Percentiles rank a stretch among this genome's conserved stretches.
Conservation (phyloP, 2,797 vertebrate species). For the Taenioides sp. region DNA sequence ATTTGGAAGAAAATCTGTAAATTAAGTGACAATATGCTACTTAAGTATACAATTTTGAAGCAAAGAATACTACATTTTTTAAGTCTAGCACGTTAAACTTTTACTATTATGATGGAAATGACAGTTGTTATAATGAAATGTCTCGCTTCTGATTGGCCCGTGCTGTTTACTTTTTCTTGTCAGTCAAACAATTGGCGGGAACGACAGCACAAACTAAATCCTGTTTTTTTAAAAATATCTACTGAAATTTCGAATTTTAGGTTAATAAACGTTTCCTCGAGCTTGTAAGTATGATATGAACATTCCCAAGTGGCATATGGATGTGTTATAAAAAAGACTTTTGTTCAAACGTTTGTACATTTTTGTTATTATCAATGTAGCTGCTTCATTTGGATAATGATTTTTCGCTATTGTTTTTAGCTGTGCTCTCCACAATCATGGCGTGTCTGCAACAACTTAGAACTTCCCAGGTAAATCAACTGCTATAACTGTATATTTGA, state of each 20-base stretch:
- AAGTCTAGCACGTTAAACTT: background rate
- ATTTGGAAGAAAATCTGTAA: background rate
- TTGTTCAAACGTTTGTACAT: background rate
- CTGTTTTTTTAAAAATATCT: background rate
- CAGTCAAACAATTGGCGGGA: constrained; percentile 38
- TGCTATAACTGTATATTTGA: background rate
- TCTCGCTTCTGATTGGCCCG: constrained; percentile 36
- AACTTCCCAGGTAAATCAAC: constrained; percentile 63
- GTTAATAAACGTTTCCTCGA: background rate
- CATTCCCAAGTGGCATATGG: too few species aligned
- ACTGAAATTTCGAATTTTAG: background rate
- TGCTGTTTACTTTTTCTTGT: background rate
- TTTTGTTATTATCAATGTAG: background rate
- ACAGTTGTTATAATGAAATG: background rate
- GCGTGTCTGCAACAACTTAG: constrained; percentile 61
- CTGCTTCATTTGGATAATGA: background rate
- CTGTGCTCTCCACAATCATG: constrained; percentile 46
- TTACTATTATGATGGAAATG: background rate
- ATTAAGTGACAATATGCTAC: background rate
- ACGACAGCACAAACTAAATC: background rate
- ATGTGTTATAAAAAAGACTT: background rate
- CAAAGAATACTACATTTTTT: too few species aligned
- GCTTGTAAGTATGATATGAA: constrained; percentile 16
- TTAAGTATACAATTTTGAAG: background rate
- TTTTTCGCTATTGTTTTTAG: background rate